Conservation (phyloP, 2,888 invertebrate genomes). For the Cephalotes varians region DNA sequence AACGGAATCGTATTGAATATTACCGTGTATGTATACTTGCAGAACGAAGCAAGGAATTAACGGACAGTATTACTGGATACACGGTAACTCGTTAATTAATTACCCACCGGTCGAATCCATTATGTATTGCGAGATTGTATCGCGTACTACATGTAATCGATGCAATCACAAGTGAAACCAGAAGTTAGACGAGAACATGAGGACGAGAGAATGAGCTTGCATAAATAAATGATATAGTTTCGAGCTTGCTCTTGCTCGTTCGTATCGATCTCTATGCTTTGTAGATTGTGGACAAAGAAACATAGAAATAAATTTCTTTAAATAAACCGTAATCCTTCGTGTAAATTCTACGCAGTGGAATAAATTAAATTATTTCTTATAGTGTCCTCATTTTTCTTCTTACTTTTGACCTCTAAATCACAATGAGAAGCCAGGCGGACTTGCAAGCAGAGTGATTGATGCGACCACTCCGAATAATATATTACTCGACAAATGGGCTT, state of each 20-base stretch:
- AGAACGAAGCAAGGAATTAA: slow-evolving; percentile 34
- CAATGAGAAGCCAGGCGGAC: slow-evolving; percentile 45
- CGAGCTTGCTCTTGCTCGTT: background rate
- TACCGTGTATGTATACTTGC: background rate
- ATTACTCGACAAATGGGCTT: slow-evolving; percentile 66
- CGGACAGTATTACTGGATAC: slow-evolving; percentile 17
- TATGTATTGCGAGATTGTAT: slow-evolving; percentile 47
- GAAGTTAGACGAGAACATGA: slow-evolving; percentile 14
- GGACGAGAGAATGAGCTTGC: background rate
- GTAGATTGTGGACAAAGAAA: background rate
- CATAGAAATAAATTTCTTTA: background rate
- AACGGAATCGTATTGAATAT: slow-evolving; percentile 19
- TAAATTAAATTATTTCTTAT: slow-evolving; percentile 20
- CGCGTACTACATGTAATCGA: slow-evolving; percentile 34
- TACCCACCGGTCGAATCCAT: slow-evolving; percentile 43
- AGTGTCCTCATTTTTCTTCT: background rate
- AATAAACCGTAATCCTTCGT: background rate
- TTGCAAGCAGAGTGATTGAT: slow-evolving; percentile 71
- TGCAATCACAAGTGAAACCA: slow-evolving; percentile 33
- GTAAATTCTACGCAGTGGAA: background rate
- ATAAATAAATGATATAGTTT: slow-evolving; percentile 6
- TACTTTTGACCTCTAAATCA: slow-evolving; percentile 71
- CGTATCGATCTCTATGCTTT: background rate
- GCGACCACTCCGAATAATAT: slow-evolving; percentile 77
- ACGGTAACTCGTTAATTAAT: slow-evolving; percentile 51